Evolutionary conservation across 1,140 invertebrate species (phyloP).

Genomic region (Diorhabda carinulata): DNA sequence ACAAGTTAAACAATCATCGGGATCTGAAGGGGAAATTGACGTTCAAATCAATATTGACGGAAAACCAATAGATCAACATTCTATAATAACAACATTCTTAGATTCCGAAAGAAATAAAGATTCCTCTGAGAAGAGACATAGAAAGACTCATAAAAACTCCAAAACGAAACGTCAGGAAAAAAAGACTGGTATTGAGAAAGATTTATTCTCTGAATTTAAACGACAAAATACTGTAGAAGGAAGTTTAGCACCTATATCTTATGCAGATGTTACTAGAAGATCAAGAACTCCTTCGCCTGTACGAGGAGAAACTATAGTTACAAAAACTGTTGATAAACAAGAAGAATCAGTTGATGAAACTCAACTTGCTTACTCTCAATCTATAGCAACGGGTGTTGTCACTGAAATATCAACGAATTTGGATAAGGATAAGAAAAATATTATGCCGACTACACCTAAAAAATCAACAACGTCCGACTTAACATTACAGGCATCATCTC

Average conservation of each 20-base stretch:
- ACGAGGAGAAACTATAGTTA: not conserved
- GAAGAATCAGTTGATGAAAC: not conserved
- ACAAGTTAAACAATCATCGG: slow-evolving; percentile 2
- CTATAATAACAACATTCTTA: slow-evolving; percentile 24
- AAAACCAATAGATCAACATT: slow-evolving; percentile 27
- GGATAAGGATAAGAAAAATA: slow-evolving; percentile 34
- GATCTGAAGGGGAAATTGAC: slow-evolving; percentile 29
- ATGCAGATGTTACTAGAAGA: slow-evolving; percentile 38
- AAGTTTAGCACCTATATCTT: slow-evolving; percentile 31
- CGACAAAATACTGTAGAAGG: slow-evolving; percentile 28
- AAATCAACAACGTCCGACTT: not conserved
- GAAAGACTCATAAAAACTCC: slow-evolving; percentile 27
- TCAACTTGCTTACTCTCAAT: not conserved
- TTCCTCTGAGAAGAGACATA: slow-evolving; percentile 16
- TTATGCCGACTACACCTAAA: slow-evolving; percentile 10
- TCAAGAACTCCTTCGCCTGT: slow-evolving; percentile 36
- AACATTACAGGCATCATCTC: not conserved
- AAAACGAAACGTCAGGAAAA: slow-evolving; percentile 27
- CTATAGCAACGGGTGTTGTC: slow-evolving; percentile 22
- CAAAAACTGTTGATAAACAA: not conserved
- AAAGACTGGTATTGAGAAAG: slow-evolving; percentile 26
- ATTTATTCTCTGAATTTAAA: slow-evolving; percentile 34
- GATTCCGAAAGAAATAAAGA: slow-evolving; percentile 28
- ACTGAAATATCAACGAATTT: slow-evolving; percentile 40
- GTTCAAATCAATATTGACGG: slow-evolving; percentile 39